Conservation (phyloP, 2,113 vertebrate genomes). For the Penelope pileata region DNA sequence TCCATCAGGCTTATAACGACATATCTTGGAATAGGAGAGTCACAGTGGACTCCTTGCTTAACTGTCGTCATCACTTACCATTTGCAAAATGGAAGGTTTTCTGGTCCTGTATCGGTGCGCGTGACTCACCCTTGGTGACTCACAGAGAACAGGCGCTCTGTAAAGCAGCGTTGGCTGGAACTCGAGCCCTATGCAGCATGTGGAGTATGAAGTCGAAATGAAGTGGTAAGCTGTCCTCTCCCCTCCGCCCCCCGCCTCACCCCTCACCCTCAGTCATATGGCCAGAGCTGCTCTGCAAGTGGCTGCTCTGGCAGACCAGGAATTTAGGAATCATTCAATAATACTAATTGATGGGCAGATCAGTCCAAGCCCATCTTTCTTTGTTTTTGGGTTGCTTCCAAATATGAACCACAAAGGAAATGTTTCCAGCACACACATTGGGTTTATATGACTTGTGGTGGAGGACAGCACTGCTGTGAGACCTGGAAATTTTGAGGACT, state of each 20-base stretch:
- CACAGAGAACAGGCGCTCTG: background rate
- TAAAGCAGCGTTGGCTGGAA: background rate
- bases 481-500: background rate
- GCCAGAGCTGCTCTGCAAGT: background rate
- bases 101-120: slow-evolving; percentile 10
- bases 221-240: background rate
- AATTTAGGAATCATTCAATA: slow-evolving; percentile 13
- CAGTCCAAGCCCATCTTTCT: background rate
- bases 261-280: background rate
- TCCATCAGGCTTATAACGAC: slow-evolving; percentile 74
- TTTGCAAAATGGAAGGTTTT: slow-evolving; percentile 67
- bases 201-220: background rate
- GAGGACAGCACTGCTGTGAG: background rate
- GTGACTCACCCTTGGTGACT: slow-evolving; percentile 14
- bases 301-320: background rate
- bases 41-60: slow-evolving; percentile 48
- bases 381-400: slow-evolving; percentile 10
- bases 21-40: slow-evolving; percentile 58
- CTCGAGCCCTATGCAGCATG: background rate
- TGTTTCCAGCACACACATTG: background rate
- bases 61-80: slow-evolving; percentile 73
- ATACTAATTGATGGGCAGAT: background rate
- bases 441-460: background rate
- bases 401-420: background rate
- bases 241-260: accelerated